Conservation (phyloP, 2,797 vertebrate species). For the Ataeniobius toweri region DNA sequence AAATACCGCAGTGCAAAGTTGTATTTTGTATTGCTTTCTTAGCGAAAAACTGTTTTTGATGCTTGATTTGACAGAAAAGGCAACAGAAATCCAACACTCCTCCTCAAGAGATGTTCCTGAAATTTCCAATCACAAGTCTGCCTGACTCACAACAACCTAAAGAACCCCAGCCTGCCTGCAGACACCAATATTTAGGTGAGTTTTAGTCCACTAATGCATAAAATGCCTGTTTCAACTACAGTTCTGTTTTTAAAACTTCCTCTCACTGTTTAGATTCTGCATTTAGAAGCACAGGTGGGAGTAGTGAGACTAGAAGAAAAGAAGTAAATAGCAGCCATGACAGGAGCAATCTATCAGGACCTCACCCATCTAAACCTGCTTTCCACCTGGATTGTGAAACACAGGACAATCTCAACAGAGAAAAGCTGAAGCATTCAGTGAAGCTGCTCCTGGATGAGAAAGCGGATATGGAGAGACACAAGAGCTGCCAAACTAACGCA, state of each 20-base stretch:
- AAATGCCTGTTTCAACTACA: not conserved
- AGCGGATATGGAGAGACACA: conserved; percentile 26
- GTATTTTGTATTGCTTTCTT: not conserved
- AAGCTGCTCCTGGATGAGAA: conserved; percentile 30
- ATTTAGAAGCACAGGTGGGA: not conserved
- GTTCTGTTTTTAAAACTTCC: not conserved
- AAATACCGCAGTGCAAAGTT: not conserved
- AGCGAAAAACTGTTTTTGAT: not conserved
- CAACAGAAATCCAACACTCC: conserved; percentile 27
- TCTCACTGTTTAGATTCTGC: conserved; percentile 19
- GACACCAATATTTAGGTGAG: conserved; percentile 32
- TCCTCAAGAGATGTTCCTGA: not conserved
- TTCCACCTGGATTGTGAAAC: not conserved
- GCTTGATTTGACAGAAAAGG: conserved; percentile 35
- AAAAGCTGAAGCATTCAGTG: conserved; percentile 9
- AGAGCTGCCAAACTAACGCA: not conserved
- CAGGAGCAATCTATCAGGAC: conserved; percentile 1
- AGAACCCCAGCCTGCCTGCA: conserved; percentile 10
- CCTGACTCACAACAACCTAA: not conserved
- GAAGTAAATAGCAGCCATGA: not conserved
- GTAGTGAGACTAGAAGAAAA: not conserved
- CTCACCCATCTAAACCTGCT: conserved; percentile 24
- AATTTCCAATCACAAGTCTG: not conserved
- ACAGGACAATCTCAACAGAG: conserved; percentile 22
- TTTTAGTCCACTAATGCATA: not conserved